These are phyloP conservation scores for Pitangus sulphuratus DNA, from an alignment of 2,797 vertebrate species.

Conservation along the genomic window DNA sequence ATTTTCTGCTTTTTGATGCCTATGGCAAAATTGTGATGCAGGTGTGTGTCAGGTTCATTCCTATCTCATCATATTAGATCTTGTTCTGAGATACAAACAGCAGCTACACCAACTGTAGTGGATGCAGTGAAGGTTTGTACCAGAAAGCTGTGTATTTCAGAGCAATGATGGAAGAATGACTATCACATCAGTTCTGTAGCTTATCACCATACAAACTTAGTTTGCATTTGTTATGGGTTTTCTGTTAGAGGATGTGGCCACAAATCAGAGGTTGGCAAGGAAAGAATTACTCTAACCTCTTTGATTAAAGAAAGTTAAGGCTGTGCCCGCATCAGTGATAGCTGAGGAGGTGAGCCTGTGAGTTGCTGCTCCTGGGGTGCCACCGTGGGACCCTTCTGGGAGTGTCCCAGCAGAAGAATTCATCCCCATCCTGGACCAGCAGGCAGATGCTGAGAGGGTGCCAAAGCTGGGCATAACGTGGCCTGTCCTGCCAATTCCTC, in stretches of 20 bases:
- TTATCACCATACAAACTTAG: neutral
- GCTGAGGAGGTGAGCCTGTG: neutral
- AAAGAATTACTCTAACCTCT: constrained; percentile 7
- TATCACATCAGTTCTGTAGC: neutral
- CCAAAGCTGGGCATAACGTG: accelerated
- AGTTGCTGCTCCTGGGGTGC: neutral
- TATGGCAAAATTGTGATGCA: neutral
- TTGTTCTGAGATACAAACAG: neutral
- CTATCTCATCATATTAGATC: neutral
- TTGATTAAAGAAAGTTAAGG: neutral
- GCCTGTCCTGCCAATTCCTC: neutral
- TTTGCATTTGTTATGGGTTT: neutral
- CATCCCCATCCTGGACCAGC: accelerated
- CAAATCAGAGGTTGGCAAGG: constrained; percentile 1
- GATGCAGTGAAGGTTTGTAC: neutral
- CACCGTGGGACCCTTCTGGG: accelerated
- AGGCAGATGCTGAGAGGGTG: neutral
- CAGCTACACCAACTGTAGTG: neutral
- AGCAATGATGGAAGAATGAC: neutral
- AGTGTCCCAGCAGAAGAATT: neutral
- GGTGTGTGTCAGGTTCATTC: neutral
- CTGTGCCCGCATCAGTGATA: accelerated
- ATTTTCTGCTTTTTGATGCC: neutral
- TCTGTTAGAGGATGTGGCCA: constrained; percentile 31
- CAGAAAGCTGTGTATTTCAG: neutral